Percentiles rank a stretch among this genome's conserved stretches.
Evolutionary conservation across 2,113 vertebrate genomes (phyloP).

Genomic region (Eubucco bourcierii): DNA sequence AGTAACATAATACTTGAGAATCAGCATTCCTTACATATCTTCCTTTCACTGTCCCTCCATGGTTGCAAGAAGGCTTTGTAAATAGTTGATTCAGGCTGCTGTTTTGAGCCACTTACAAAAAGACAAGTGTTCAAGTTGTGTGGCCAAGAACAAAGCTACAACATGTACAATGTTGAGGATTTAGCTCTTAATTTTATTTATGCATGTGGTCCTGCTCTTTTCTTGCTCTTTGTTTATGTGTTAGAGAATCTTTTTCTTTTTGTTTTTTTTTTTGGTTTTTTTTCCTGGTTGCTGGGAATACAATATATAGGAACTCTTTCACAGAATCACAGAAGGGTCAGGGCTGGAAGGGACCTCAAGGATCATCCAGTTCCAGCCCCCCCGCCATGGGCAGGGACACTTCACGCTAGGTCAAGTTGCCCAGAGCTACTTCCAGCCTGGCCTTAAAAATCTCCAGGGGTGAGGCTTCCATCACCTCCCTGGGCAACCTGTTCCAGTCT

Average conservation of each 20-base stretch:
- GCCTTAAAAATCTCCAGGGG: too few species aligned
- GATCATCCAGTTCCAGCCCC: too few species aligned
- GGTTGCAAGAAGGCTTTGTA: not conserved
- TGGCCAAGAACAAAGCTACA: not conserved
- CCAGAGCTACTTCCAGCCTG: too few species aligned
- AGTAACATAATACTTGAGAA: not conserved
- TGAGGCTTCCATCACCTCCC: too few species aligned
- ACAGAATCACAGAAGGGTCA: too few species aligned
- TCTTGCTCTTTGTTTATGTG: not conserved
- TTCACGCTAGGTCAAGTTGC: too few species aligned
- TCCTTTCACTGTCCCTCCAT: not conserved
- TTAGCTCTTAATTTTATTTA: constrained; percentile 17
- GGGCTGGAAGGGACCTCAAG: too few species aligned
- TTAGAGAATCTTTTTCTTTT: not conserved
- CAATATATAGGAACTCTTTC: not conserved
- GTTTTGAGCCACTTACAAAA: not conserved
- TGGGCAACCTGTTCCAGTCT: too few species aligned
- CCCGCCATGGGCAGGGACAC: too few species aligned
- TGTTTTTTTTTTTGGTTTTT: too few species aligned
- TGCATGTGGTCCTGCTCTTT: constrained; percentile 52
- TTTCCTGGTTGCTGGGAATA: not conserved
- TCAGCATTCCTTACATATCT: not conserved
- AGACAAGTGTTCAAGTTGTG: not conserved
- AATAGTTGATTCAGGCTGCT: not conserved
- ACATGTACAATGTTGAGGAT: not conserved